Base-by-base conservation (phyloP, 2,888 invertebrate genomes). In the Thysanoteuthis rhombus region DNA sequence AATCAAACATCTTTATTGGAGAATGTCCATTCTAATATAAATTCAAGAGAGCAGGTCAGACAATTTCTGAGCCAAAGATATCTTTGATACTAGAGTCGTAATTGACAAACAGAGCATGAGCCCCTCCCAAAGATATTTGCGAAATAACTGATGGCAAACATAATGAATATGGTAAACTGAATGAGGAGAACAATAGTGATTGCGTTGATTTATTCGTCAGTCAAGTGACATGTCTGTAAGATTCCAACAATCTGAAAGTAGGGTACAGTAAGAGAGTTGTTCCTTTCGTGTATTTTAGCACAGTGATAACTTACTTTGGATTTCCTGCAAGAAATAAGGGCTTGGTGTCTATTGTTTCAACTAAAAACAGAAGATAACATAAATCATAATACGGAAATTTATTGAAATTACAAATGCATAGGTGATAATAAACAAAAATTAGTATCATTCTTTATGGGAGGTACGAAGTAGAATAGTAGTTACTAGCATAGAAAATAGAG, bases 1-100 rank as follows among this genome's bases (percentile, higher is more conserved):
- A 75, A 75, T 75, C 75, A 75, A 75, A n/a, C 75, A 75, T 75
- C 75, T 75, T 75, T 75, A 75, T 75, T 75, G 75, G 75, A 75
- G 75, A 75, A 75, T 25, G 75, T 75, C 75, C 75, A 75, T 75
- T 75, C 75, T 75, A 75, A 75, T 75, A 75, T 75, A 75, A 75
- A 75, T n/a, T 75, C n/a, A n/a, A 75, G 75, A n/a, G n/a, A n/a
- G 75, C 75, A 75, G 75, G n/a, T 75, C 75, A 75, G 75, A 75
- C 75, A 36, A 75, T 75, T 75, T 36, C 75, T n/a, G 75, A 75
- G 75, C 75, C 75, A 75, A 75, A 75, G n/a, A 75, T 52, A 52
- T 52, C 52, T 52, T 52, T 52, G 52, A 52, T 75, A 75, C 75
- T 75, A 36, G 16, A 16, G n/a, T 75, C 75, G n/a, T 75, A n/a